Evolutionary conservation across 2,888 invertebrate genomes (phyloP).

Genomic region (Papilio protenor): DNA sequence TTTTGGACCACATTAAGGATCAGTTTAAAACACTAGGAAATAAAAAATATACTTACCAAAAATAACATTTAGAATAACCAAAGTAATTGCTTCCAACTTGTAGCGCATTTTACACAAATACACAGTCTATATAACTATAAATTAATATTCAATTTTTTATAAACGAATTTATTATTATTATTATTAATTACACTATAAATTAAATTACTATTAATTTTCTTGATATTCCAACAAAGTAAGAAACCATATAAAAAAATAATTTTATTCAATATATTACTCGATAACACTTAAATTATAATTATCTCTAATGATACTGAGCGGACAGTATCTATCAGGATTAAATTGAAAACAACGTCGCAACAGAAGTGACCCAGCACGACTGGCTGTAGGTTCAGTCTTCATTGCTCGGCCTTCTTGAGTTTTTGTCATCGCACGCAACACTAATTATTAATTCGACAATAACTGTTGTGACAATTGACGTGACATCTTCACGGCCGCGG

Average conservation of each 20-base stretch:
- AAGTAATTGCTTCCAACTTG: background rate
- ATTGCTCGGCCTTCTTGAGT: background rate
- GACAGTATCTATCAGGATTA: background rate
- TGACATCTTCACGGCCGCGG: slow-evolving; percentile 18
- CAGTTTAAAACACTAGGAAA: too few relatives aligned
- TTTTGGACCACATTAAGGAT: too few relatives aligned
- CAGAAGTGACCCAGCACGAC: background rate
- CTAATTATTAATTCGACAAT: slow-evolving; percentile 24
- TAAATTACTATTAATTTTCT: too few relatives aligned
- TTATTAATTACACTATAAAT: too few relatives aligned
- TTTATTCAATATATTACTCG: background rate
- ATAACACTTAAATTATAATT: background rate
- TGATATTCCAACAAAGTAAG: too few relatives aligned
- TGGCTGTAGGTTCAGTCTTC: slow-evolving; percentile 21
- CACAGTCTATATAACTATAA: background rate
- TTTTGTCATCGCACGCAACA: slow-evolving; percentile 21
- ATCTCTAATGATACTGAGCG: background rate
- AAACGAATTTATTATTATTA: too few relatives aligned
- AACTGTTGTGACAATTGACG: slow-evolving; percentile 22
- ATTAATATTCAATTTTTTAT: too few relatives aligned
- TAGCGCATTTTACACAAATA: background rate
- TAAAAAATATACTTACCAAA: slow-evolving; percentile 6
- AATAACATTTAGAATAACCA: background rate
- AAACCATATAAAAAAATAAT: background rate
- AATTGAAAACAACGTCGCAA: background rate